These are phyloP conservation scores for Heliconius nattereri DNA, from an alignment of 1,140 invertebrate genomes.

Conservation along the genomic window DNA sequence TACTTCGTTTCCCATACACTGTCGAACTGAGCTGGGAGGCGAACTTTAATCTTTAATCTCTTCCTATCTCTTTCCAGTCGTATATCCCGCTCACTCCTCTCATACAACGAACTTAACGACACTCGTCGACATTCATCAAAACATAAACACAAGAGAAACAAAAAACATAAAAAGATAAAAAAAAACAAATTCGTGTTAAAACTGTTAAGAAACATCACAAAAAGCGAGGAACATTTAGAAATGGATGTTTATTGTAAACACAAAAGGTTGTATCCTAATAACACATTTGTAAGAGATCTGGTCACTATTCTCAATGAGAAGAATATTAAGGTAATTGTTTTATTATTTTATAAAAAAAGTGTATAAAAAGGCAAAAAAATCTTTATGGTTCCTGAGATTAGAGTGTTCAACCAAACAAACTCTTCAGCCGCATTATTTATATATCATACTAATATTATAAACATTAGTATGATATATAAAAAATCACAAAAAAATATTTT, in stretches of 20 bases:
- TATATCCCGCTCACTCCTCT: conserved; percentile 63
- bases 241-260: conserved; percentile 65
- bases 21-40: too few relatives aligned
- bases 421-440: too few relatives aligned
- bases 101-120: conserved; percentile 38
- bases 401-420: too few relatives aligned
- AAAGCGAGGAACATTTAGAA: conserved; percentile 59
- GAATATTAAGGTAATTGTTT: conserved; percentile 57
- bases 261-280: conserved; percentile 57
- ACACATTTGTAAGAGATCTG: conserved; percentile 65
- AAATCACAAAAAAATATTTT: too few relatives aligned
- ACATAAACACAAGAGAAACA: conserved; percentile 37
- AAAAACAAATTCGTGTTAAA: conserved; percentile 71
- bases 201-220: conserved; percentile 43
- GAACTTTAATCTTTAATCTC: too few relatives aligned
- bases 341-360: neutral
- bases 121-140: conserved; percentile 14
- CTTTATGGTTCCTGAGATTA: too few relatives aligned
- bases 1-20: too few relatives aligned
- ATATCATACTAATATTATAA: too few relatives aligned
- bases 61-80: conserved; percentile 39
- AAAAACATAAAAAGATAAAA: conserved; percentile 39
- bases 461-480: too few relatives aligned
- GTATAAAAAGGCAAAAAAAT: too few relatives aligned
- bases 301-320: conserved; percentile 65